Conservation (phyloP, 2,888 invertebrate species). For the Nephrotoma guestfalica region DNA sequence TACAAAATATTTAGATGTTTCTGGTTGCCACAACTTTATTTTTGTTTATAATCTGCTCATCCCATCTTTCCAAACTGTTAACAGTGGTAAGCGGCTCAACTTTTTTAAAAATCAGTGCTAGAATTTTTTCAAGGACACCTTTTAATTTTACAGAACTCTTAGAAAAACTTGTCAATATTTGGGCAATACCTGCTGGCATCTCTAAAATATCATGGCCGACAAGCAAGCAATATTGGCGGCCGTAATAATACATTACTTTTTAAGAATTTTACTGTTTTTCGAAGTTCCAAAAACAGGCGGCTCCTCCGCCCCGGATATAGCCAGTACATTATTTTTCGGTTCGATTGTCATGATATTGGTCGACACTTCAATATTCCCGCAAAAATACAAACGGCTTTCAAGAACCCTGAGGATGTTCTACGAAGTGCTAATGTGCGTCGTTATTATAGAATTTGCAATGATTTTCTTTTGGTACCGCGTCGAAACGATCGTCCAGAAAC, state of each 20-base stretch:
- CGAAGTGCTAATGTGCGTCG: constrained; percentile 10
- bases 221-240: background rate
- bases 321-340: constrained; percentile 6
- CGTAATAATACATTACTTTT: background rate
- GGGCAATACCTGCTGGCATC: background rate
- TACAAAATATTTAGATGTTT: too few relatives aligned
- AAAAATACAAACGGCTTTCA: constrained; percentile 6
- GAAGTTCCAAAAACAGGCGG: background rate
- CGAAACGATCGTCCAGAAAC: constrained; percentile 8
- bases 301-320: background rate
- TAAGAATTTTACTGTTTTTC: background rate
- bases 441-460: constrained; percentile 11
- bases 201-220: background rate
- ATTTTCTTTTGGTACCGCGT: constrained; percentile 11
- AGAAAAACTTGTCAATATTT: background rate
- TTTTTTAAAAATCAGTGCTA: too few relatives aligned
- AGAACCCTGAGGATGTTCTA: constrained; percentile 6
- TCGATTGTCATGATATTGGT: constrained; percentile 8
- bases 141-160: background rate
- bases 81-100: too few relatives aligned
- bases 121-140: background rate
- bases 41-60: too few relatives aligned
- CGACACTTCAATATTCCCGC: constrained; percentile 9
- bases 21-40: too few relatives aligned
- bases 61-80: too few relatives aligned